Conservation (phyloP, 2,888 invertebrate genomes). For the Zaprionus lineosus region DNA sequence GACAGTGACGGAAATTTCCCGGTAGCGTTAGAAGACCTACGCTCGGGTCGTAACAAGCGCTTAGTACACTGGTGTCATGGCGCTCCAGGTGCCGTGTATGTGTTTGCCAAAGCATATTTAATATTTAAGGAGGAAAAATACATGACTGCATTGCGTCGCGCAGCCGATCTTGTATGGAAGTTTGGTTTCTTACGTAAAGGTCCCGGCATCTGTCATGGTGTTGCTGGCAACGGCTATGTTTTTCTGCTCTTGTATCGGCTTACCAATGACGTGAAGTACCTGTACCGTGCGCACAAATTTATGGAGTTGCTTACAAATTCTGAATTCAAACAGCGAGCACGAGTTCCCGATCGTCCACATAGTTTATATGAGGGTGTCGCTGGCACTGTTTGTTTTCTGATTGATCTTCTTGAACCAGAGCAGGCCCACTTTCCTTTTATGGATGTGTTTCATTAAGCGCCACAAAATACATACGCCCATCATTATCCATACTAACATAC, state of each 20-base stretch:
- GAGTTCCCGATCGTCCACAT: slow-evolving; percentile 91
- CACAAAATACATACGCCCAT: neutral
- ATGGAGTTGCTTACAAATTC: slow-evolving; percentile 88
- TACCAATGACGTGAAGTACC: slow-evolving; percentile 87
- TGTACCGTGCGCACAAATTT: slow-evolving; percentile 90
- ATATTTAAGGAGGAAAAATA: slow-evolving; percentile 89
- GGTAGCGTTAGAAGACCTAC: slow-evolving; percentile 87
- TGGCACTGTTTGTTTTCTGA: slow-evolving; percentile 92
- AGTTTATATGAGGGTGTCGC: slow-evolving; percentile 93
- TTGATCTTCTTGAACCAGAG: slow-evolving; percentile 89
- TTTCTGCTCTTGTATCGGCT: slow-evolving; percentile 90
- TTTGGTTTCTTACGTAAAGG: slow-evolving; percentile 93
- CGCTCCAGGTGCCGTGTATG: slow-evolving; percentile 90
- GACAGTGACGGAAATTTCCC: slow-evolving; percentile 89
- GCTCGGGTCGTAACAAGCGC: slow-evolving; percentile 85
- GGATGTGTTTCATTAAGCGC: slow-evolving; percentile 85
- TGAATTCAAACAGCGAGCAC: slow-evolving; percentile 87
- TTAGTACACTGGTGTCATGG: slow-evolving; percentile 96
- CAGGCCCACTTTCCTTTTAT: slow-evolving; percentile 92
- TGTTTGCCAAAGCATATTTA: slow-evolving; percentile 91
- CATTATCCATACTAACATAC: neutral
- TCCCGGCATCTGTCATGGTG: slow-evolving; percentile 94
- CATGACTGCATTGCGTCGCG: slow-evolving; percentile 86
- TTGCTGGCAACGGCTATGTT: slow-evolving; percentile 92
- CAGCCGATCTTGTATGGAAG: slow-evolving; percentile 91